These are phyloP conservation scores for Tetranychus piercei DNA, from an alignment of 2,888 invertebrate genomes.

Conservation along the genomic window DNA sequence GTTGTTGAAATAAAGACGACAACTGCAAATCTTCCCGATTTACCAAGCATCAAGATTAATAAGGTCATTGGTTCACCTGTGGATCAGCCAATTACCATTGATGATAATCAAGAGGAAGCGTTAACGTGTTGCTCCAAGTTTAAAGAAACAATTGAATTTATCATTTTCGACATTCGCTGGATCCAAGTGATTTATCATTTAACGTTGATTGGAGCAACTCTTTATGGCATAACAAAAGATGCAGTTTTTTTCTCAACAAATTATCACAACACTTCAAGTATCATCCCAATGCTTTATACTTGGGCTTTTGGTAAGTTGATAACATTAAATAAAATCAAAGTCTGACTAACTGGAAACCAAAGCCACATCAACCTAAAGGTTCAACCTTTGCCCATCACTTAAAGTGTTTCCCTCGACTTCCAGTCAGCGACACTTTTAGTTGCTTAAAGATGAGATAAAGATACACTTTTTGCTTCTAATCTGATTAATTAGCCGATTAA, in stretches of 20 bases:
- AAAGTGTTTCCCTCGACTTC: not conserved
- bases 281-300: not conserved
- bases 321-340: not conserved
- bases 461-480: no score
- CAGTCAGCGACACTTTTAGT: no score
- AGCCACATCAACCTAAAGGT: not conserved
- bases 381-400: not conserved
- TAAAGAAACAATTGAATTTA: not conserved
- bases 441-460: no score
- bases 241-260: not conserved
- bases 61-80: not conserved
- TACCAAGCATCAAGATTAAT: not conserved
- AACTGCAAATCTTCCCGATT: not conserved
- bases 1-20: not conserved
- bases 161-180: constrained; percentile 1
- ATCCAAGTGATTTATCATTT: constrained; percentile 8
- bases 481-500: no score
- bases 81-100: not conserved
- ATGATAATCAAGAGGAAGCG: not conserved
- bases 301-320: constrained; percentile 2
- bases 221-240: not conserved
- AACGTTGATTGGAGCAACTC: not conserved
- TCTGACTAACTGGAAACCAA: no score
- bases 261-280: not conserved
- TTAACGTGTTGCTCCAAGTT: not conserved